A percentile compares a stretch with the other conserved stretches of the same genome.
Conservation (phyloP, 1,140 invertebrate species). For the Solen grandis region DNA sequence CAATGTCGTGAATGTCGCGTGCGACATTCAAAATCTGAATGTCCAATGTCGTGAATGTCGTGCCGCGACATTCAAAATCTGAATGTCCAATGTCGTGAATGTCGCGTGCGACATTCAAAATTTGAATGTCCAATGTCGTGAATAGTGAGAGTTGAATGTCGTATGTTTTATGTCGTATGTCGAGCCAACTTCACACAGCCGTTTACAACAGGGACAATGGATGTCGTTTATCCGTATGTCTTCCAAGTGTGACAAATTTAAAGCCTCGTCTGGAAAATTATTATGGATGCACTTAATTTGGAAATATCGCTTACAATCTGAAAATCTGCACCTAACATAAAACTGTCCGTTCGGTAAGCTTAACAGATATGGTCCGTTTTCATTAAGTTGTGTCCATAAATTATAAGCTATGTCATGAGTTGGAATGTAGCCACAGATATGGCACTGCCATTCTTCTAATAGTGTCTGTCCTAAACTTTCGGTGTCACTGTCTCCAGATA, state of each 20-base stretch:
- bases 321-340: constrained; percentile 26
- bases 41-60: no score
- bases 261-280: constrained; percentile 26
- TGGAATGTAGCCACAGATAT: constrained; percentile 7
- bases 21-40: no score
- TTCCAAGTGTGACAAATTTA: constrained; percentile 26
- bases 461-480: background rate
- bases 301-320: constrained; percentile 18
- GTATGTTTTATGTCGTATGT: no score
- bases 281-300: constrained; percentile 27
- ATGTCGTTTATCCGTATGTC: constrained; percentile 30
- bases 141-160: no score
- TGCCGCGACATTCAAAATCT: no score
- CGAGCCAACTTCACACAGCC: no score
- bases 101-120: no score
- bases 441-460: constrained; percentile 11
- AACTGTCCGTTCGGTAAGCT: constrained; percentile 17
- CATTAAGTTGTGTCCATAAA: constrained; percentile 12
- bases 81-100: no score
- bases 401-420: background rate
- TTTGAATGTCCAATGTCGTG: no score
- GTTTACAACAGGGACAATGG: constrained; percentile 24
- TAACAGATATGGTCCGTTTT: constrained; percentile 22
- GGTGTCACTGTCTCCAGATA: constrained; percentile 28
- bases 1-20: no score